Evolutionary conservation across 2,113 vertebrate genomes (phyloP).

Genomic region (Marmota monax): DNA sequence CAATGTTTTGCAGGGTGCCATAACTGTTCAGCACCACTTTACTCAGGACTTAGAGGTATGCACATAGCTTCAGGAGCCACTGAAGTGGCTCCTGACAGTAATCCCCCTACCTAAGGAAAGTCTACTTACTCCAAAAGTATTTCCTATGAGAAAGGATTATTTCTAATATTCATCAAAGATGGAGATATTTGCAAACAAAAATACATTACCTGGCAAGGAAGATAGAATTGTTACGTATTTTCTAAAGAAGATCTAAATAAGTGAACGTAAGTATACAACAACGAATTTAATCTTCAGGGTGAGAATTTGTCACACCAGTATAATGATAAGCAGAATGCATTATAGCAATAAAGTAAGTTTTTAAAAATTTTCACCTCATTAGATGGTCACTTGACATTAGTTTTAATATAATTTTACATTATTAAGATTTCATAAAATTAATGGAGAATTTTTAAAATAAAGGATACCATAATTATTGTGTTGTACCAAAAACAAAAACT

Average conservation of each 20-base stretch:
- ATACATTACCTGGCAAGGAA: not conserved
- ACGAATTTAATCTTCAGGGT: not conserved
- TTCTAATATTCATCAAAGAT: slow-evolving; percentile 21
- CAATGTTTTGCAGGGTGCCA: too few relatives aligned
- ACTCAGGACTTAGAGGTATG: too few relatives aligned
- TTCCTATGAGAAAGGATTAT: not conserved
- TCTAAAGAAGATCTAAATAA: slow-evolving; percentile 42
- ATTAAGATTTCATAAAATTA: slow-evolving; percentile 7
- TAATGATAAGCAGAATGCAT: not conserved
- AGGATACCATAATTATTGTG: not conserved
- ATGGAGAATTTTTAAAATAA: not conserved
- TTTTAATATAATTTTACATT: slow-evolving; percentile 19
- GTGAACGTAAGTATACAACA: not conserved
- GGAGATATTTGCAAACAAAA: not conserved
- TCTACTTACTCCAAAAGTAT: not conserved
- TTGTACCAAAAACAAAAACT: slow-evolving; percentile 28
- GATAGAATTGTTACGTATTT: not conserved
- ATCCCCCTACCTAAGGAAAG: not conserved
- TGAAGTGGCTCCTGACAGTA: too few relatives aligned
- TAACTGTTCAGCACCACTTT: too few relatives aligned
- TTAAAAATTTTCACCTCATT: not conserved
- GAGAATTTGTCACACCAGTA: slow-evolving; percentile 3
- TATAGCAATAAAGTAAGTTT: slow-evolving; percentile 11
- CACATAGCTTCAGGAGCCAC: too few relatives aligned
- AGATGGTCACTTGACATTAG: not conserved